Conservation (phyloP, 1,140 invertebrate species). For the Trigoniulus corallinus region DNA sequence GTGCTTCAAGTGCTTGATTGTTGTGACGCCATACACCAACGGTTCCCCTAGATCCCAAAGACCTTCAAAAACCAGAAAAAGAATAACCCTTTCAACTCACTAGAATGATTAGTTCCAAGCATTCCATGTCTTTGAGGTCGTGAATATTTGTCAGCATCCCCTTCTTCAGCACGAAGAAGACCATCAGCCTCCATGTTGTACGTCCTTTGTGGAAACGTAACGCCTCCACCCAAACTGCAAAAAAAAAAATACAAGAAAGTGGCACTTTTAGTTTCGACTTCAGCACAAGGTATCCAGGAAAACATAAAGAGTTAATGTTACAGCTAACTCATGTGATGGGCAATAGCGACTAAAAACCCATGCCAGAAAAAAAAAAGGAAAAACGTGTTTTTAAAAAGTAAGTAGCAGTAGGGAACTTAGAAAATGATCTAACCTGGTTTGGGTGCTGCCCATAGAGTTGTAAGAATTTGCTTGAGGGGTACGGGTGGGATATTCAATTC, state of each 20-base stretch:
- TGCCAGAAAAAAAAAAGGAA: not conserved
- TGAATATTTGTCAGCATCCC: not conserved
- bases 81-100: too few relatives aligned
- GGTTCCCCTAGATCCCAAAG: not conserved
- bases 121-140: too few relatives aligned
- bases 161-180: conserved; percentile 3
- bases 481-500: conserved; percentile 63
- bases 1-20: too few relatives aligned
- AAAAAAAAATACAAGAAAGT: conserved; percentile 17
- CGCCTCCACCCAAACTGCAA: conserved; percentile 59
- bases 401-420: not conserved
- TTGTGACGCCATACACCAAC: too few relatives aligned
- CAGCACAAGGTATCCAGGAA: not conserved
- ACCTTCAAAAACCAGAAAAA: too few relatives aligned
- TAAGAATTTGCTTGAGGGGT: conserved; percentile 53
- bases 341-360: not conserved
- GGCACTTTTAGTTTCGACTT: not conserved
- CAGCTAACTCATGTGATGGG: not conserved
- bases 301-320: not conserved
- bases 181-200: not conserved
- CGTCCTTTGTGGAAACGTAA: conserved; percentile 58
- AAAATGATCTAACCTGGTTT: conserved; percentile 43
- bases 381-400: not conserved
- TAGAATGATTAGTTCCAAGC: not conserved
- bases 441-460: conserved; percentile 76